Conservation (phyloP, 1,140 invertebrate species). For the fruit fly (Drosophila melanogaster) region Release_6_plus_ISO1_MT NT_033779.5:6091501-6092000, state of each 20-base stretch:
- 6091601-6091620: slow-evolving; percentile 82
- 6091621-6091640: slow-evolving; percentile 64
- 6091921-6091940: slow-evolving; percentile 59
- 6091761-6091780: slow-evolving; percentile 73
- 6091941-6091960: slow-evolving; percentile 14
- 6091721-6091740: slow-evolving; percentile 53
- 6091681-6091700: slow-evolving; percentile 42
- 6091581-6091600: slow-evolving; percentile 75
- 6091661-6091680: slow-evolving; percentile 40
- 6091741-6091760: slow-evolving; percentile 76
- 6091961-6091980: slow-evolving; percentile 6
- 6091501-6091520: slow-evolving; percentile 21
- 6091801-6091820: slow-evolving; percentile 73
- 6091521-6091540: slow-evolving; percentile 14
- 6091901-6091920: slow-evolving; percentile 33
- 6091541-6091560: slow-evolving; percentile 20
- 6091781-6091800: slow-evolving; percentile 66
- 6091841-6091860: slow-evolving; percentile 24
- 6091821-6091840: slow-evolving; percentile 1
- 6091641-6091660: slow-evolving; percentile 43
- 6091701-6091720: slow-evolving; percentile 28
- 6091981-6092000: slow-evolving; percentile 43
- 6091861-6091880: slow-evolving; percentile 47
- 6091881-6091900: slow-evolving; percentile 56
- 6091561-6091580: slow-evolving; percentile 72